Conservation (phyloP, 1,140 invertebrate genomes). For the Drosophila fuyamai region DNA sequence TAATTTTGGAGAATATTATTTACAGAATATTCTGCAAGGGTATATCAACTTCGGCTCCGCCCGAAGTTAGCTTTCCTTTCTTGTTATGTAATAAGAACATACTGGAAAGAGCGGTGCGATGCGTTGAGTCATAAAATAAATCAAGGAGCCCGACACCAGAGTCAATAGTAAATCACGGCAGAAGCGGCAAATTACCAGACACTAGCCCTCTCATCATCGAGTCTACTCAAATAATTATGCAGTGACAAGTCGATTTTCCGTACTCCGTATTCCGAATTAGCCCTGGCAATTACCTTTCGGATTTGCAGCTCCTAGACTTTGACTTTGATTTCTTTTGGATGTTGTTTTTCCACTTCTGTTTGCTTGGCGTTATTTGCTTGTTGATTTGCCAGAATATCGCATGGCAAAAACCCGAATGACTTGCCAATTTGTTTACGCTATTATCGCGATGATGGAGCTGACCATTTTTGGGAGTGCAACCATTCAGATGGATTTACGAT, state of each 20-base stretch:
- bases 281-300: conserved; percentile 67
- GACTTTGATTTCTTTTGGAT: conserved; percentile 39
- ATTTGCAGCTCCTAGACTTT: conserved; percentile 63
- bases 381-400: conserved; percentile 46
- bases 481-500: conserved; percentile 28
- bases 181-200: conserved; percentile 53
- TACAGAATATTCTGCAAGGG: too few species aligned
- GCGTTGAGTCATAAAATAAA: conserved; percentile 81
- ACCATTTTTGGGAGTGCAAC: conserved; percentile 41
- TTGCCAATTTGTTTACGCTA: conserved; percentile 46
- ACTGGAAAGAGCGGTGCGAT: conserved; percentile 30
- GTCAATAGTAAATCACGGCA: conserved; percentile 78
- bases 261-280: conserved; percentile 49
- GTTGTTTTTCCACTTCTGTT: conserved; percentile 17
- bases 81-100: conserved; percentile 5
- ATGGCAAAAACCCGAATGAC: conserved; percentile 54
- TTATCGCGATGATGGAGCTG: conserved; percentile 36
- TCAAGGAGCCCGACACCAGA: conserved; percentile 73
- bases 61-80: too few species aligned
- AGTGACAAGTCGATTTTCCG: conserved; percentile 51
- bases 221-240: conserved; percentile 57
- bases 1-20: too few species aligned
- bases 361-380: conserved; percentile 38
- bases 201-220: conserved; percentile 34
- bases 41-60: too few species aligned